A percentile compares a stretch with the other conserved stretches of the same genome.
These are phyloP conservation scores for Oligia strigilis DNA, from an alignment of 2,888 invertebrate species.

Conservation along the genomic window DNA sequence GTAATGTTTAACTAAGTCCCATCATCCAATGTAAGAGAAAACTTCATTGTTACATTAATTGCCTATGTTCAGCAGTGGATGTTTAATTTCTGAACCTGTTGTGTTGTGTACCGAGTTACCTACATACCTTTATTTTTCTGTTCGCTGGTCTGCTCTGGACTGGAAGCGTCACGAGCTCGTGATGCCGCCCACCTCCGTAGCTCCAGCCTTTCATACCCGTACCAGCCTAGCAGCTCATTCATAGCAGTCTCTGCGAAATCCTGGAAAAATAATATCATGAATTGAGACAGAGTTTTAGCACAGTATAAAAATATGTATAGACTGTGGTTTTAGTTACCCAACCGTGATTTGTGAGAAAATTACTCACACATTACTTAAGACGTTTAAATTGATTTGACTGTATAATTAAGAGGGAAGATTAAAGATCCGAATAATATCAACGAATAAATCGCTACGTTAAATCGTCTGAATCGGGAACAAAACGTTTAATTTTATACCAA, in stretches of 20 bases:
- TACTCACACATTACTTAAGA: not conserved
- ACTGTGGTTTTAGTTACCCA: not conserved
- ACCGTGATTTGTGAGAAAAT: not conserved
- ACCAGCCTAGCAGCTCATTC: conserved; percentile 98
- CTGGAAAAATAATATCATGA: conserved; percentile 86
- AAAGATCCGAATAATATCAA: conserved; percentile 7
- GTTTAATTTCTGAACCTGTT: not conserved
- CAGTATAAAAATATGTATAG: too few species aligned
- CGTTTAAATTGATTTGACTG: conserved; percentile 9
- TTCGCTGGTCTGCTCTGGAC: conserved; percentile 85
- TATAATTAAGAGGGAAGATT: conserved; percentile 19
- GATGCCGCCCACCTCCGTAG: conserved; percentile 90
- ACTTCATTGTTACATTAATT: not conserved
- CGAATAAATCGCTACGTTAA: conserved; percentile 13
- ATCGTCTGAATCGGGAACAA: conserved; percentile 30
- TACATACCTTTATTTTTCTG: conserved; percentile 84
- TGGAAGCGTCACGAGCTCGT: conserved; percentile 84
- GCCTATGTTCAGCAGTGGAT: too few species aligned
- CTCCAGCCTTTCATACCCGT: conserved; percentile 95
- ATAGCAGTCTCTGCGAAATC: conserved; percentile 97
- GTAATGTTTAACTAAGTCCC: not conserved
- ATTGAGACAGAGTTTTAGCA: conserved; percentile 15
- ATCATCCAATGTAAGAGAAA: not conserved
- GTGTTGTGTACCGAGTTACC: not conserved
- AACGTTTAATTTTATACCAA: conserved; percentile 17